phyloP scores from a whole-genome alignment of 2,113 vertebrate genomes.

The Cyprinodon variegatus region DNA sequence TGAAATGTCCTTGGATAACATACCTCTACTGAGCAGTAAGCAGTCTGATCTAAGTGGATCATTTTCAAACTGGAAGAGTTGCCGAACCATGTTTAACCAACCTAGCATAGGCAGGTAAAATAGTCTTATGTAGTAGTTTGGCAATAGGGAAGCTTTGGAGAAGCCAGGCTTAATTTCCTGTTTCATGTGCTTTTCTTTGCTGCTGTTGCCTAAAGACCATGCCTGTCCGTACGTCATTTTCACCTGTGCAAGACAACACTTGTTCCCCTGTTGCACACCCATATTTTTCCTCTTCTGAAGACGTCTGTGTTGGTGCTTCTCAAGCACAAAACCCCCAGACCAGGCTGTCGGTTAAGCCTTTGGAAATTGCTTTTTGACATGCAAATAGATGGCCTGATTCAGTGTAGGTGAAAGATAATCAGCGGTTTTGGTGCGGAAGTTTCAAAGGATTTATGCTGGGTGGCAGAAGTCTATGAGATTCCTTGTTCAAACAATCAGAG shows the following conservation, averaged over 20 bases:
- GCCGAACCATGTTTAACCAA: slow-evolving; percentile 73
- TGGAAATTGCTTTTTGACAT: slow-evolving; percentile 66
- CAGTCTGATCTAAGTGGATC: slow-evolving; percentile 67
- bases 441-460: slow-evolving; percentile 74
- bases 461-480: slow-evolving; percentile 78
- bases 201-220: slow-evolving; percentile 64
- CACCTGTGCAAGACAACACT: slow-evolving; percentile 27
- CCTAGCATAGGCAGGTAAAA: slow-evolving; percentile 71
- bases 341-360: slow-evolving; percentile 63
- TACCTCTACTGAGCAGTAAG: slow-evolving; percentile 79
- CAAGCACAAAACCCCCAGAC: slow-evolving; percentile 52
- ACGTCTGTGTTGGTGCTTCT: slow-evolving; percentile 57
- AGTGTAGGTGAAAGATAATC: slow-evolving; percentile 71
- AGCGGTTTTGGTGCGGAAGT: slow-evolving; percentile 47
- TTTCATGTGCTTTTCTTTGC: slow-evolving; percentile 66
- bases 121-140: slow-evolving; percentile 79
- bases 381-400: slow-evolving; percentile 66
- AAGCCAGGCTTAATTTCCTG: slow-evolving; percentile 46
- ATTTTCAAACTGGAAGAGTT: slow-evolving; percentile 65
- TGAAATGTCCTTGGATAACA: slow-evolving; percentile 77
- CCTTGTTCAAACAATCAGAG: slow-evolving; percentile 82
- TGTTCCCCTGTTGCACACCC: slow-evolving; percentile 39
- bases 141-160: slow-evolving; percentile 75
- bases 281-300: slow-evolving; percentile 32
- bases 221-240: slow-evolving; percentile 16